Conservation (phyloP, 2,888 invertebrate species). For the Elysia crispata region DNA sequence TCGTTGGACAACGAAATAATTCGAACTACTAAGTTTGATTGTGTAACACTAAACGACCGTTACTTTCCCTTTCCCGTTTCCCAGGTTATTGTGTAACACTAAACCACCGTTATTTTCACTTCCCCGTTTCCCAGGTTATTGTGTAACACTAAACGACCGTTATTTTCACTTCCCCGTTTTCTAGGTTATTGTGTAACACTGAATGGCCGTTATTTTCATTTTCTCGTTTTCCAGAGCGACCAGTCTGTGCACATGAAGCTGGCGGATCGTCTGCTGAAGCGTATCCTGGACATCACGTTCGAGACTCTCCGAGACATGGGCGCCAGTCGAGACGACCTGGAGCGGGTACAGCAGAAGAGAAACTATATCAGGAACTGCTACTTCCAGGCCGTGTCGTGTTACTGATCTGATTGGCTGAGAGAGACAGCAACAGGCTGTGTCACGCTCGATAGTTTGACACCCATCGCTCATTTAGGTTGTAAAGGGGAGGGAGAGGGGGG, state of each 20-base stretch:
- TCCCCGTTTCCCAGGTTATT: neutral
- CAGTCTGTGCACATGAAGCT: conserved; percentile 53
- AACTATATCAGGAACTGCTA: conserved; percentile 63
- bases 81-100: too few species aligned
- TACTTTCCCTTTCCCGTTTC: too few species aligned
- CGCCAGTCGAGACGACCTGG: conserved; percentile 59
- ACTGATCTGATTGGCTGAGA: too few species aligned
- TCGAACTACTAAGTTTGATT: too few species aligned
- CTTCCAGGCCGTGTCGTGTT: conserved; percentile 67
- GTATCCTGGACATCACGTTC: conserved; percentile 63
- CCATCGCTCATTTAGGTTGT: too few species aligned
- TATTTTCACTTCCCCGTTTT: neutral
- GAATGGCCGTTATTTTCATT: neutral
- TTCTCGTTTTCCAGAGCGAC: neutral
- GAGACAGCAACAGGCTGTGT: too few species aligned
- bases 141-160: neutral
- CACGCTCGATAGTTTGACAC: too few species aligned
- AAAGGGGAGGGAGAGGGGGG: too few species aligned
- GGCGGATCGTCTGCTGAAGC: conserved; percentile 59
- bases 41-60: too few species aligned
- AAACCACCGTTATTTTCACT: neutral
- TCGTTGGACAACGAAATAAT: too few species aligned
- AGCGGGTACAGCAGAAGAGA: conserved; percentile 61
- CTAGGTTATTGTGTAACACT: neutral
- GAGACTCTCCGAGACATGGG: conserved; percentile 64